phyloP scores from a whole-genome alignment of 2,797 vertebrate genomes.

The Coccyzus lansbergi region DNA sequence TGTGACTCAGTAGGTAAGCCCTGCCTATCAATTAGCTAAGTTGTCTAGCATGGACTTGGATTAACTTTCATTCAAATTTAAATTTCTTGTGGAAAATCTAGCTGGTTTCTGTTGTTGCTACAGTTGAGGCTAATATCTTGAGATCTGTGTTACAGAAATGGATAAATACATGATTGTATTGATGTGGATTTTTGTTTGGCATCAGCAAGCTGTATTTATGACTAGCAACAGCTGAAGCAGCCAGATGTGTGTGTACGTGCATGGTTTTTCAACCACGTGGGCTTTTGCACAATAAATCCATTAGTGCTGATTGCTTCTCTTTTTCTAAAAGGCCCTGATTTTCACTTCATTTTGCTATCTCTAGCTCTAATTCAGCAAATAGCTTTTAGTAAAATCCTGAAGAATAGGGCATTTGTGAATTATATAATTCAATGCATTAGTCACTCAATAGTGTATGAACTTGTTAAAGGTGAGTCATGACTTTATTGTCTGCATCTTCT shows the following conservation, averaged over 20 bases:
- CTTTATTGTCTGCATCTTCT: slow-evolving; percentile 9
- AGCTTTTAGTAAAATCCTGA: slow-evolving; percentile 27
- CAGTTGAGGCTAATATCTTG: not conserved
- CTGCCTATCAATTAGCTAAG: not conserved
- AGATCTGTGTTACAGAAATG: not conserved
- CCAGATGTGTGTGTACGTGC: slow-evolving; percentile 32
- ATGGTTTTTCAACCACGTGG: not conserved
- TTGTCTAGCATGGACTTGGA: not conserved
- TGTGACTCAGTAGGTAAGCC: not conserved
- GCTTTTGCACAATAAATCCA: slow-evolving; percentile 44
- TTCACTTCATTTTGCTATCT: slow-evolving; percentile 12
- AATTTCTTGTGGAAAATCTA: slow-evolving; percentile 14
- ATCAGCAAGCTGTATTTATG: not conserved
- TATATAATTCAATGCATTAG: slow-evolving; percentile 15
- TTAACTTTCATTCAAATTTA: not conserved
- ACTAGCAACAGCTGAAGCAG: slow-evolving; percentile 30
- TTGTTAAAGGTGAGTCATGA: slow-evolving; percentile 39
- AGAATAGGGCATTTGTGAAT: not conserved
- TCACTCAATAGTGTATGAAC: slow-evolving; percentile 1
- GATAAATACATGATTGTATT: not conserved
- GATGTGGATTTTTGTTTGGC: not conserved
- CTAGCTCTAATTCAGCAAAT: slow-evolving; percentile 21
- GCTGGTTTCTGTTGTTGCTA: not conserved
- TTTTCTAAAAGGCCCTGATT: slow-evolving; percentile 21
- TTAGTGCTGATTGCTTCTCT: slow-evolving; percentile 31